Evolutionary conservation across 2,797 vertebrate species (phyloP), one percentile per base, ranked within the genome.

Genomic region (Amphiprion clarkii): DNA sequence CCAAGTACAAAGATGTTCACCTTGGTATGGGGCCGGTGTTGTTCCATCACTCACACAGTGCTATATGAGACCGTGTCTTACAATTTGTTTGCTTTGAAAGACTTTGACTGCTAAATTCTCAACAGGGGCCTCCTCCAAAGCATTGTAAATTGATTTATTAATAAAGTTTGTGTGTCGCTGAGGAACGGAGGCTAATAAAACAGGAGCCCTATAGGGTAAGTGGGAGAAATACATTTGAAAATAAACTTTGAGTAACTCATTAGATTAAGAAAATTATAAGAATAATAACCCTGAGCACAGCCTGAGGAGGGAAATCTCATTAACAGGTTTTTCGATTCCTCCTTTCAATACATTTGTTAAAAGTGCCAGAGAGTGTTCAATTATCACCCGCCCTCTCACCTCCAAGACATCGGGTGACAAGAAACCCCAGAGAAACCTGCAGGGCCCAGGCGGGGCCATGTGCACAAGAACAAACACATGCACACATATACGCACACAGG

Each of bases 241-340:
- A 92, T 84, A 92, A 94, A 94, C 86, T 92, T 92, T 83, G 85
- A 93, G 90, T 86, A 88, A 92, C 86, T 94, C 88, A 93, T 95
- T 94, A 92, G 91, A 93, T 93, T 89, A 91, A 88, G 89, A 93
- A 93, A 93, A 93, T 93, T 89, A 93, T 92, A 92, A 94, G 89
- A 93, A 94, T 87, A 91, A 92, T 90, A 90, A 87, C 93, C 91
- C 61, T 13, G 59, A 90, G 92, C 83, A 9, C 46, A 8, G 88
- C 93, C 92, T 8, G 54, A 73, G 88, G 93, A 85, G 82, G 79
- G 63, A 94, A 95, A 95, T 94, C 93, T 94, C 91, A 95, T 95
- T 95, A 95, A 94, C 93, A 90, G 90, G 89, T 93, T 93, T 94
- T 94, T 95, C 92, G 91, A 94, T 93, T 93, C 87, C 74, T 74